Base-by-base conservation (phyloP, 2,888 invertebrate species). In the Anodontia alba region DNA sequence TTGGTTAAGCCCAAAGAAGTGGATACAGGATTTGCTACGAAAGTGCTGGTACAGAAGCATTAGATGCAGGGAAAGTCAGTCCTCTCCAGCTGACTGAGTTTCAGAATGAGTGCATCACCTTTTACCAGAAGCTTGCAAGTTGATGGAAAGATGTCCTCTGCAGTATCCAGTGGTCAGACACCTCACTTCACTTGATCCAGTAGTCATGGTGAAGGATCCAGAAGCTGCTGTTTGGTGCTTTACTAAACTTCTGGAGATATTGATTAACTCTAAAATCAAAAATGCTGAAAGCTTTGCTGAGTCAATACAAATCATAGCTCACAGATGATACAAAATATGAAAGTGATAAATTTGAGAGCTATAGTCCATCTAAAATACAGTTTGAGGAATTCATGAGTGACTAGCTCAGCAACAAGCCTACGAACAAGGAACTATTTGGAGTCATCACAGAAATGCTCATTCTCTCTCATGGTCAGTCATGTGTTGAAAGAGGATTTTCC, bases 91-190 rank as follows among this genome's bases (percentile, higher is more conserved):
- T 75, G 67, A 49, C 62, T 1, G 49, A 67, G 29, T 75, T 75
- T 51, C 43, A 46, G 23, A 75, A 75, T n/a, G 51, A 75, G 49
- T 75, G 75, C 51, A 75, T 23, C n/a, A n/a, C 67, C 49, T 75
- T 75, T 68, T 68, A 1, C n/a, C 68, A 68, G 51, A 75, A 68
- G 49, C 49, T 49, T 49, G 49, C 49, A 17, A 68, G 33, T 68
- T 75, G 49, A 29, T 75, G 68, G 68, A 75, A 49, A 26, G 75
- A 67, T 67, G 68, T n/a, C 75, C 75, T 67, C 49, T 75, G 26
- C 67, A 75, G 36, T 68, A 75, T 68, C 49, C 75, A 23, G 67
- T 46, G 43, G 75, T 75, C 49, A 75, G 75, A 17, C 68, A 75
- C 36, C 36, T 75, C 29, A 51, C 67, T 8, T 67, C 75, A 33